phyloP scores from a whole-genome alignment of 2,888 invertebrate genomes.

The Andrena flavipes region DNA sequence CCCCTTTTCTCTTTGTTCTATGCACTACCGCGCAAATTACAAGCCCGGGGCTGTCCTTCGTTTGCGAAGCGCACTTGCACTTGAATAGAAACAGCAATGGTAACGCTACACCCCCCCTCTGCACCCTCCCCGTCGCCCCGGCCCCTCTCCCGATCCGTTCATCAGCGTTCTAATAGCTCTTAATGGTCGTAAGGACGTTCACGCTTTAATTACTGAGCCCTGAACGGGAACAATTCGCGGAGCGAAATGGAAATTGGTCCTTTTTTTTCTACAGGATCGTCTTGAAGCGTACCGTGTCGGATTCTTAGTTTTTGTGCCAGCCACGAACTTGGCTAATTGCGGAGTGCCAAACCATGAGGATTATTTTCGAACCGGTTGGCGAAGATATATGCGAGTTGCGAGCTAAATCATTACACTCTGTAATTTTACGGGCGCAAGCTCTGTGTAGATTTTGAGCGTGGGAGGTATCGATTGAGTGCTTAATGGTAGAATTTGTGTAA shows the following conservation, averaged over 20 bases:
- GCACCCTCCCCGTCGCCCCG: too few relatives aligned
- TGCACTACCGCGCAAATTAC: slow-evolving; percentile 61
- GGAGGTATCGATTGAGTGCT: background rate
- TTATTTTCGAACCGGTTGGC: background rate
- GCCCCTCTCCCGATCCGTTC: slow-evolving; percentile 40
- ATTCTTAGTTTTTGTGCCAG: background rate
- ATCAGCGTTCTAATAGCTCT: slow-evolving; percentile 56
- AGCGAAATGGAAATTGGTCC: slow-evolving; percentile 28
- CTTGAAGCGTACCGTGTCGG: background rate
- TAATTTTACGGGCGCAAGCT: background rate
- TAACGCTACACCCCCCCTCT: slow-evolving; percentile 23
- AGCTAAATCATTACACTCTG: background rate
- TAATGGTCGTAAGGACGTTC: slow-evolving; percentile 52
- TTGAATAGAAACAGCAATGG: slow-evolving; percentile 61
- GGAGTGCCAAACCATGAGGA: background rate
- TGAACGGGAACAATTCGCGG: slow-evolving; percentile 30
- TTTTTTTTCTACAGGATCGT: background rate
- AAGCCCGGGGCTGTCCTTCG: slow-evolving; percentile 49
- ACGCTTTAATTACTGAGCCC: slow-evolving; percentile 52
- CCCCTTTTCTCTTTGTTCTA: slow-evolving; percentile 63
- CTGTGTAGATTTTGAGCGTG: too few relatives aligned
- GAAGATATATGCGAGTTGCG: background rate
- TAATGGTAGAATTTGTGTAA: background rate
- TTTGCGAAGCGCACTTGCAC: slow-evolving; percentile 41
- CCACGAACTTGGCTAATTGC: background rate